Evolutionary conservation across 2,888 invertebrate species (phyloP), one percentile per base, ranked within the genome.

Genomic region (Pseudolycoriella hygida): DNA sequence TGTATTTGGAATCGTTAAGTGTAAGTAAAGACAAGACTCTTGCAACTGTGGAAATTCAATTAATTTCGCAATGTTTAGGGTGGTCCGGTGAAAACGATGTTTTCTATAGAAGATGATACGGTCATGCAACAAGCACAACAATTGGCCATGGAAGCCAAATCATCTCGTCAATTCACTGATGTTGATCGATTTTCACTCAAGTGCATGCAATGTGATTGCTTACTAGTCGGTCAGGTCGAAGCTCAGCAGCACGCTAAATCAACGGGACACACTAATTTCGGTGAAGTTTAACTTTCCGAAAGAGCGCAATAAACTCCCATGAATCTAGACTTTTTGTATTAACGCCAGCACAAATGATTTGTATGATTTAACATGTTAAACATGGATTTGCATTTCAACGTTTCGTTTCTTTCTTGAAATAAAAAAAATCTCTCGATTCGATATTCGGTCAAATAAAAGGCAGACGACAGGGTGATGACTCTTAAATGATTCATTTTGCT

Each of bases 131-230:
- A 88, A 64, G 94, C 93, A 0, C 76, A 84, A 53, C 83, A 86
- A 55, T 60, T 96, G 42, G 92, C 89, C 0, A 71, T 73, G 45
- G 92, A 93, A 67, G 90, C 90, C 0, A 86, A 88, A 60, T 80
- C 84, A 1, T 84, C 86, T 50, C 72, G 86, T 49, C 92, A 93
- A 64, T 94, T 78, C 61, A 94, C 93, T 0, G 90, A 94, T 66
- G 74, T 90, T 4, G 76, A 83, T 57, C 85, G 83, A 57, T 92
- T 93, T 56, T 80, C 81, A 0, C 65, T 94, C 12, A 79, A 80
- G 52, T 94, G 94, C 62, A 67, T 79, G 57, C 71, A 78, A n/a
- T 94, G 94, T 59, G 72, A 84, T 54, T 67, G 74, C 25, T 67
- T 76, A 53, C 66, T 94, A 1, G 78, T 73, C 37, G 93, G 93